phyloP scores from a whole-genome alignment of 2,888 invertebrate genomes.

The Lampropteryx suffumata region DNA sequence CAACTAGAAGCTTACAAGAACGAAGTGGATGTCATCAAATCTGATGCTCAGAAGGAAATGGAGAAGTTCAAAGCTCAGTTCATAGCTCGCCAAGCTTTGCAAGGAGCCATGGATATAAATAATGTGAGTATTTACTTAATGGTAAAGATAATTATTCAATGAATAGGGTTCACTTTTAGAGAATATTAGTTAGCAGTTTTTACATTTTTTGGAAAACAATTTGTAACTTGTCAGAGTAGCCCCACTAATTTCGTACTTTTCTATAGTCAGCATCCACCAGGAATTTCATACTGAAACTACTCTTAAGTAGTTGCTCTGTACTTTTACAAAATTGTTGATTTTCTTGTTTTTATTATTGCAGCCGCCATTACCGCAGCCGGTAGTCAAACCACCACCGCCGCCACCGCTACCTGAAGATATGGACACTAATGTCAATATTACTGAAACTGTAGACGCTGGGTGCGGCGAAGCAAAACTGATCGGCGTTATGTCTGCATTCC shows the following conservation, averaged over 20 bases:
- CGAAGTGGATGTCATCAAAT: slow-evolving; percentile 94
- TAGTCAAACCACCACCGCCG: slow-evolving; percentile 65
- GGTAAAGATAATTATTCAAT: too few species aligned
- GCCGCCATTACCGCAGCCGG: slow-evolving; percentile 62
- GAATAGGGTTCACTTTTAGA: too few species aligned
- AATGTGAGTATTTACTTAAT: slow-evolving; percentile 49
- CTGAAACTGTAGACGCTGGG: slow-evolving; percentile 53
- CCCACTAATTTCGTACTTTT: too few species aligned
- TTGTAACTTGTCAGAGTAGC: too few species aligned
- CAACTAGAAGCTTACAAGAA: slow-evolving; percentile 97
- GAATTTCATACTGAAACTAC: too few species aligned
- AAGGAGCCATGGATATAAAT: slow-evolving; percentile 54
- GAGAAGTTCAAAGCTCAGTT: slow-evolving; percentile 93
- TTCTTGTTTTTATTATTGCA: slow-evolving; percentile 36
- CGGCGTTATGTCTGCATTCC: slow-evolving; percentile 93
- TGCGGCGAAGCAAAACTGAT: slow-evolving; percentile 88
- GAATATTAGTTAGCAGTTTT: too few species aligned
- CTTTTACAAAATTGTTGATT: too few species aligned
- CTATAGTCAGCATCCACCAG: too few species aligned
- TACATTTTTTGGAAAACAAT: too few species aligned
- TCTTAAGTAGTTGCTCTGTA: too few species aligned
- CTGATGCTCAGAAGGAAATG: slow-evolving; percentile 89
- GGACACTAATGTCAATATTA: slow-evolving; percentile 48
- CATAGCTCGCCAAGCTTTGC: slow-evolving; percentile 82
- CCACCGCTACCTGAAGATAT: slow-evolving; percentile 65